Evolutionary conservation across 2,888 invertebrate species (phyloP).

Genomic region (Rambutsinella grinnellia): DNA sequence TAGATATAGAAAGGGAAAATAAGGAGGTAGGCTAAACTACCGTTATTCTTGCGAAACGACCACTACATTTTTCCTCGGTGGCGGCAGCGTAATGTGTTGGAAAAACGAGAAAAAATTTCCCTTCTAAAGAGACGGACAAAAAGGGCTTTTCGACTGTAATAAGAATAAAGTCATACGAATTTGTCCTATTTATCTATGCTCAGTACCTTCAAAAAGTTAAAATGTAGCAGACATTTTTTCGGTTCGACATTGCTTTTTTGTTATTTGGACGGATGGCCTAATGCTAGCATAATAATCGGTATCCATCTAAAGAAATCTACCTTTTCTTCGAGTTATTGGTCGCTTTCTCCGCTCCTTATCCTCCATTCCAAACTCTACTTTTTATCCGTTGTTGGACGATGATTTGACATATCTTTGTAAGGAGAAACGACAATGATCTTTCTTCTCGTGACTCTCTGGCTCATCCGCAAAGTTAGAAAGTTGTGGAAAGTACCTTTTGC

Average conservation of each 20-base stretch:
- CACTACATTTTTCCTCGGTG: neutral
- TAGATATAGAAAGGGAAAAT: neutral
- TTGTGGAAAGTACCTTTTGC: too few relatives aligned
- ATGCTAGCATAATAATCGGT: conserved; percentile 41
- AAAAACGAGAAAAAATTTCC: conserved; percentile 29
- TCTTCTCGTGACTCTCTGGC: neutral
- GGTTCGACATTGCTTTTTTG: neutral
- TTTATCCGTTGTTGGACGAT: neutral
- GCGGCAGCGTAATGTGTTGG: conserved; percentile 31
- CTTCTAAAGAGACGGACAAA: too few relatives aligned
- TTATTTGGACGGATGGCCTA: neutral
- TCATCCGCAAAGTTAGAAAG: too few relatives aligned
- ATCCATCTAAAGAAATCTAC: conserved; percentile 53
- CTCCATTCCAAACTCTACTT: too few relatives aligned
- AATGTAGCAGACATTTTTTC: neutral
- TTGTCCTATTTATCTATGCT: neutral
- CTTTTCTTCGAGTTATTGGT: conserved; percentile 42
- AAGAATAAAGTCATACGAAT: too few relatives aligned
- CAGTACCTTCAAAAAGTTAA: too few relatives aligned
- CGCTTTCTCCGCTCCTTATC: neutral
- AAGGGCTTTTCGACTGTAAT: too few relatives aligned
- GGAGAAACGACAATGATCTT: neutral
- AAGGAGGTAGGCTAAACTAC: neutral
- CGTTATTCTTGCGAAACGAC: neutral
- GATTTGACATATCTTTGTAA: neutral